Evolutionary conservation across 2,888 invertebrate genomes (phyloP).

Genomic region (Venustoraphidia nigricollis): DNA sequence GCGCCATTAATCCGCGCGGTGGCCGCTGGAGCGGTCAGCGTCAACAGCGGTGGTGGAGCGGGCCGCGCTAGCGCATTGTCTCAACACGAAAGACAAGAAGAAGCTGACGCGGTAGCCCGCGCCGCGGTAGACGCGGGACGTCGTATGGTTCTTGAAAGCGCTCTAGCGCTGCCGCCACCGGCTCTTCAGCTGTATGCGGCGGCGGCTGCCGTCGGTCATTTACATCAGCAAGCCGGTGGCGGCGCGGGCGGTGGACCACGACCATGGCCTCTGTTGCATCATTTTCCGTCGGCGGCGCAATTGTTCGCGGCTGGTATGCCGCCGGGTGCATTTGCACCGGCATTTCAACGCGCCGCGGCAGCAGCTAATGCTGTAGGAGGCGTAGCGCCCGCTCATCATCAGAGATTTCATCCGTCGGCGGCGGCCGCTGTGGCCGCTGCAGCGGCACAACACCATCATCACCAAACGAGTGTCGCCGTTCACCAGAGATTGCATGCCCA

Average conservation of each 20-base stretch:
- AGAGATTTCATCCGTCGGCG: conserved; percentile 7
- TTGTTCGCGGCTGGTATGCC: conserved; percentile 26
- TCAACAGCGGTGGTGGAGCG: too few relatives aligned
- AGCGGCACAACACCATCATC: conserved; percentile 4
- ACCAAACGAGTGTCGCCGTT: conserved; percentile 2
- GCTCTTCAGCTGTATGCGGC: conserved; percentile 55
- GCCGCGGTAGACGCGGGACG: conserved; percentile 15
- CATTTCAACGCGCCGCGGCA: conserved; percentile 16
- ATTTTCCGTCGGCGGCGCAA: conserved; percentile 28
- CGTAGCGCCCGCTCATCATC: conserved; percentile 19
- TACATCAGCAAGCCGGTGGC: conserved; percentile 25
- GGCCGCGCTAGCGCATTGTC: too few relatives aligned
- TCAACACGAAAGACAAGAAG: too few relatives aligned
- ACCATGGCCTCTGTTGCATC: conserved; percentile 30
- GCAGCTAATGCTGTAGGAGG: conserved; percentile 25
- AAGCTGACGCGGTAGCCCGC: too few relatives aligned
- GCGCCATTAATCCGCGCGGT: too few relatives aligned
- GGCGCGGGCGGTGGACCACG: conserved; percentile 25
- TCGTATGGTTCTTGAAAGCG: conserved; percentile 45
- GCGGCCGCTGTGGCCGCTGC: conserved; percentile 8
- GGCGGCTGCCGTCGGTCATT: conserved; percentile 36
- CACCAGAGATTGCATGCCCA: conserved; percentile 1
- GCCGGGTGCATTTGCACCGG: conserved; percentile 27
- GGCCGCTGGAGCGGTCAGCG: too few relatives aligned
- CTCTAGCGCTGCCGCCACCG: conserved; percentile 44